phyloP scores from a whole-genome alignment of 2,797 vertebrate genomes.

The Pitangus sulphuratus region DNA sequence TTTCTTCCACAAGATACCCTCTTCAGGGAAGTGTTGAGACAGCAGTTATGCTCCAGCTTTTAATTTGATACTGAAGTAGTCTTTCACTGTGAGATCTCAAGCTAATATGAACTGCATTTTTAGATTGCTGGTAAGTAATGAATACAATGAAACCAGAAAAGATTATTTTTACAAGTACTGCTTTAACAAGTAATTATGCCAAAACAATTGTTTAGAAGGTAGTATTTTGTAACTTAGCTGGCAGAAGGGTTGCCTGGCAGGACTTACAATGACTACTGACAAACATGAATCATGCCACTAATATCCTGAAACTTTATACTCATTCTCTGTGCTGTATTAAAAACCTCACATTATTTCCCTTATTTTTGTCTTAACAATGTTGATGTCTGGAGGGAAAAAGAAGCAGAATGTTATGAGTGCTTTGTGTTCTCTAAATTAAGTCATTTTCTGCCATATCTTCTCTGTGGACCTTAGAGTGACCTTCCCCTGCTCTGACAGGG shows the following conservation, averaged over 20 bases:
- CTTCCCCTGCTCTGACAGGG: background rate
- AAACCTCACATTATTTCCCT: background rate
- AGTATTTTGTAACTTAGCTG: background rate
- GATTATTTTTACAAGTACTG: background rate
- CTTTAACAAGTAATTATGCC: background rate
- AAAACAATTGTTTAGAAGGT: background rate
- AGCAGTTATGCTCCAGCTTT: background rate
- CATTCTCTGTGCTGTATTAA: background rate
- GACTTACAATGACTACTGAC: background rate
- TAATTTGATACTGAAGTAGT: background rate
- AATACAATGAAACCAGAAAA: background rate
- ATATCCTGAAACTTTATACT: conserved; percentile 13
- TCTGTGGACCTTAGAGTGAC: background rate
- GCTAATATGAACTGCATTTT: background rate
- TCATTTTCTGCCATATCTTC: accelerated
- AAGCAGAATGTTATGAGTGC: background rate
- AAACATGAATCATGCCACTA: background rate
- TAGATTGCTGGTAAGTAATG: background rate
- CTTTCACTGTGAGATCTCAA: background rate
- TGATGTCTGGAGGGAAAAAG: background rate
- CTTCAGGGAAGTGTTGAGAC: background rate
- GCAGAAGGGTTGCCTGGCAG: background rate
- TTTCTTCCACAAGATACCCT: background rate
- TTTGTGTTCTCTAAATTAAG: background rate
- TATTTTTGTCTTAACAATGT: background rate